Base-by-base conservation (phyloP, 2,888 invertebrate genomes). In the Tiliacea aurago region DNA sequence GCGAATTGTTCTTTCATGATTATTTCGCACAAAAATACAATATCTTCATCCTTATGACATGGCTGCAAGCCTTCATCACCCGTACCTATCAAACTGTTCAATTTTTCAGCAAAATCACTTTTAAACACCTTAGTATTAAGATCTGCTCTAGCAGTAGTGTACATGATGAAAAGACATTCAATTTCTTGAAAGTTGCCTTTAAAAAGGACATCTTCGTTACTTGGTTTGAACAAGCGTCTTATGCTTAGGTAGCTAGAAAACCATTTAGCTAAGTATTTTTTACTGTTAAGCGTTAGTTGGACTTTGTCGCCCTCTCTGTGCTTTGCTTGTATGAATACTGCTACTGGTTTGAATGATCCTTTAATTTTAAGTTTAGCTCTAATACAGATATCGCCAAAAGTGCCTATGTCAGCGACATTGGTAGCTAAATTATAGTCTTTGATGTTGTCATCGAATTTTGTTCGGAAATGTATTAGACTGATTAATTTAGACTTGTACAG, bases 401-500 rank as follows among this genome's bases (percentile, higher is more conserved):
- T 78, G 2, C 84, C 86, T 6, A 87, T 78, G 7, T 78, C 74
- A 37, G 80, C 81, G 20, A 86, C 73, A 49, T 86, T 86, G 0
- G 81, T 83, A 11, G 80, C 86, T 47, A 86, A 67, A 61, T 71
- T 58, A 43, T 82, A 86, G 2, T 83, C 58, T 61, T 75, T 59
- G 18, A 87, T 63, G 15, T 23, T 53, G 0, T 70, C 59, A 53
- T 84, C 78, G 18, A 71, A 58, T 10, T 76, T 67, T 10, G 73
- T 64, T 70, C 83, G 73, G n/a, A 81, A 85, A 55, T 82, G 43
- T 41, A 86, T 76, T 15, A 85, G 63, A 23, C 80, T 82, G 5
- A 85, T 68, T n/a, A 87, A 69, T 67, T 86, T 86, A 10, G 79
- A 81, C 53, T 85, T 81, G 15, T 80, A 85, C 0, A 86, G 63